Evolutionary conservation across 2,797 vertebrate species (phyloP).

Genomic region (Silurus aristotelis): DNA sequence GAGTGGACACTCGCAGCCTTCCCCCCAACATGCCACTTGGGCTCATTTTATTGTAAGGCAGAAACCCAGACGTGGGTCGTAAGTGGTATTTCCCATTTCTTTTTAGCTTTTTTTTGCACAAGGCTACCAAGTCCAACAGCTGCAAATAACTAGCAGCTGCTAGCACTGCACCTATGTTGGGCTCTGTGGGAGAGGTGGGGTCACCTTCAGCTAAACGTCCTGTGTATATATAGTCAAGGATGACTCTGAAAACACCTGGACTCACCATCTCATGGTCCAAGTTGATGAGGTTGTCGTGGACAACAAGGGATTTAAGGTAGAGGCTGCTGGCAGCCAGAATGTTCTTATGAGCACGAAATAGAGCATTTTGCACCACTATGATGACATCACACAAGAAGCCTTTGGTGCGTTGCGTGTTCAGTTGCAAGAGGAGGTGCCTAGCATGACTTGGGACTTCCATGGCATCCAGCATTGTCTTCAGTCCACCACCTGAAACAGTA

Average conservation of each 20-base stretch:
- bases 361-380: slow-evolving; percentile 98
- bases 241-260: slow-evolving; percentile 94
- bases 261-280: slow-evolving; percentile 99
- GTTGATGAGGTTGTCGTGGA: slow-evolving; percentile 99
- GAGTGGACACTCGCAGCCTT: slow-evolving; percentile 85
- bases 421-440: slow-evolving; percentile 97
- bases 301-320: slow-evolving; percentile 98
- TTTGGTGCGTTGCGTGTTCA: slow-evolving; percentile 98
- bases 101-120: slow-evolving; percentile 97
- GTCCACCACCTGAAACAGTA: slow-evolving; percentile 85
- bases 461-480: slow-evolving; percentile 96
- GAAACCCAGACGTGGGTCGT: slow-evolving; percentile 71
- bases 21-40: slow-evolving; percentile 75
- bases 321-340: slow-evolving; percentile 99
- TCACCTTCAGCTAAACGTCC: slow-evolving; percentile 89
- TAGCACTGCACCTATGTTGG: slow-evolving; percentile 89
- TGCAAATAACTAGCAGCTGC: slow-evolving; percentile 98
- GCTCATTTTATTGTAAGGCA: slow-evolving; percentile 79
- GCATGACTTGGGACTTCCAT: slow-evolving; percentile 98
- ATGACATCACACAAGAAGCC: slow-evolving; percentile 99
- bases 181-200: slow-evolving; percentile 82
- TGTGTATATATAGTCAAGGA: slow-evolving; percentile 99
- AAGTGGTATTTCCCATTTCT: slow-evolving; percentile 90
- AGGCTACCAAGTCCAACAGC: slow-evolving; percentile 94
- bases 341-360: slow-evolving; percentile 99